Percentiles rank a stretch among this genome's conserved stretches.
Evolutionary conservation across 2,888 invertebrate genomes (phyloP).

Genomic region (Salticus scenicus): DNA sequence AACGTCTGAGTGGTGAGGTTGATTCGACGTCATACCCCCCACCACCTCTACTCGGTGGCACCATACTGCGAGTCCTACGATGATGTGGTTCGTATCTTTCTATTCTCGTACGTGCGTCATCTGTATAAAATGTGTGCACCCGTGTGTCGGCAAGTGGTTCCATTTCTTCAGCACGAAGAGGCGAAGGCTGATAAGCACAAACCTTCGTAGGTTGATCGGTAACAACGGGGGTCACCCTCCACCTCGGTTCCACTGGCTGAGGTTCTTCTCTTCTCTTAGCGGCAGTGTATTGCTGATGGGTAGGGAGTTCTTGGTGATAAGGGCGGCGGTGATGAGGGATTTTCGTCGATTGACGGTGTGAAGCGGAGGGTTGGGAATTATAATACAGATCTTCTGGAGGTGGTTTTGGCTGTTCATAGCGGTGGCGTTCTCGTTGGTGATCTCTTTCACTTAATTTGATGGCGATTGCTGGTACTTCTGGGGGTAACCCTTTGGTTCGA

Average conservation of each 20-base stretch:
- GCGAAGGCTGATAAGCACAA: constrained; percentile 82
- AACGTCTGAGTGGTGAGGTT: constrained; percentile 72
- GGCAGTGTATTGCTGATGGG: constrained; percentile 59
- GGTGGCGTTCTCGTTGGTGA: constrained; percentile 47
- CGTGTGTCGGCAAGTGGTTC: constrained; percentile 87
- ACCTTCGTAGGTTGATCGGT: constrained; percentile 91
- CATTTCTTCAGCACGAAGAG: constrained; percentile 89
- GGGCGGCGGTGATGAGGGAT: constrained; percentile 58
- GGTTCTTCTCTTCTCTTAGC: constrained; percentile 51
- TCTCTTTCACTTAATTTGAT: constrained; percentile 69
- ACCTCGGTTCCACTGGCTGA: constrained; percentile 16
- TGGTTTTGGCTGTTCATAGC: constrained; percentile 67
- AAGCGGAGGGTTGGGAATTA: constrained; percentile 70
- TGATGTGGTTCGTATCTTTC: constrained; percentile 37
- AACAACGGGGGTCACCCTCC: constrained; percentile 78
- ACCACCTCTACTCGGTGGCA: constrained; percentile 35
- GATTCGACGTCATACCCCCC: constrained; percentile 73
- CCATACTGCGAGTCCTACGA: constrained; percentile 64
- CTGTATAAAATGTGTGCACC: constrained; percentile 87
- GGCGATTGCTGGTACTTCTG: constrained; percentile 71
- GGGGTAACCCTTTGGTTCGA: constrained; percentile 72
- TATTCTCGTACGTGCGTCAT: constrained; percentile 21
- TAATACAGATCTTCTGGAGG: constrained; percentile 72
- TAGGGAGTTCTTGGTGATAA: constrained; percentile 53
- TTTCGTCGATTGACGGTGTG: constrained; percentile 32